Conservation (phyloP, 1,140 invertebrate species). For the Ostrea denselamellosa region DNA sequence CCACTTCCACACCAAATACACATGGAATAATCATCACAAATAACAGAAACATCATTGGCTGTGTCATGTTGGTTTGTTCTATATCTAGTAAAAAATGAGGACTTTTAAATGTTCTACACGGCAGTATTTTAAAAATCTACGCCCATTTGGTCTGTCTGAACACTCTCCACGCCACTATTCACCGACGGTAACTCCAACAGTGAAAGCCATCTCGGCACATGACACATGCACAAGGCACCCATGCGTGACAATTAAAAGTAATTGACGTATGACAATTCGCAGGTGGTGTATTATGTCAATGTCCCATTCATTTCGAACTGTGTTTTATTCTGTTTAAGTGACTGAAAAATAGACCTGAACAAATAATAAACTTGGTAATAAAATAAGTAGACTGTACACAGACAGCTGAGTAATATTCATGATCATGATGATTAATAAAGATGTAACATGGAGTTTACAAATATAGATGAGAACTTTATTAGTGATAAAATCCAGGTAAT, state of each 20-base stretch:
- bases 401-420: background rate
- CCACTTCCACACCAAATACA: background rate
- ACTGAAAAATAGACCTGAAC: background rate
- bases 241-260: conserved; percentile 24
- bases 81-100: too few relatives aligned
- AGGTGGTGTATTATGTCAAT: background rate
- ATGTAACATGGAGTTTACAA: background rate
- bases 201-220: background rate
- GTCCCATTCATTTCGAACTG: background rate
- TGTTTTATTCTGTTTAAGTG: background rate
- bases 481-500: too few relatives aligned
- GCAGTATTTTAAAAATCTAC: background rate
- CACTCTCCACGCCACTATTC: background rate
- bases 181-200: background rate
- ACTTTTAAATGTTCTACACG: too few relatives aligned
- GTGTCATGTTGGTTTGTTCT: too few relatives aligned
- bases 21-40: background rate
- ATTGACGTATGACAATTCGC: conserved; percentile 5
- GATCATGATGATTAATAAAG: background rate
- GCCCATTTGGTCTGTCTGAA: background rate
- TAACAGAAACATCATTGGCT: background rate
- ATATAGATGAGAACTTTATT: background rate
- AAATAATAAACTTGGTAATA: background rate
- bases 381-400: background rate
- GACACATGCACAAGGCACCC: background rate